Evolutionary conservation across 2,888 invertebrate species (phyloP).

Genomic region (Archips xylosteana): DNA sequence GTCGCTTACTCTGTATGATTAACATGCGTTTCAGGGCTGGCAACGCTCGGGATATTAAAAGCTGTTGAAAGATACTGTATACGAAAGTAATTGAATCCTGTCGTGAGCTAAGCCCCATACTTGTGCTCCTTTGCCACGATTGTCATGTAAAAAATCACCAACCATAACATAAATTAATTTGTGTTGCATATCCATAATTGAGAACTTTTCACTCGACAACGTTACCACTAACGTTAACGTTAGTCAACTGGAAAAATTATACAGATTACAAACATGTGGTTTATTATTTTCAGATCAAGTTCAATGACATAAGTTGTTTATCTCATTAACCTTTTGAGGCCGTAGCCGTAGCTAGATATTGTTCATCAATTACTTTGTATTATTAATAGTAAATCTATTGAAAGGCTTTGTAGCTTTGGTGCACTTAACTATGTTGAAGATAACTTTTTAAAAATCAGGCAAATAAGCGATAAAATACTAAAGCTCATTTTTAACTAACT

Average conservation of each 20-base stretch:
- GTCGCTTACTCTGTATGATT: too few relatives aligned
- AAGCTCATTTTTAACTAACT: conserved; percentile 5
- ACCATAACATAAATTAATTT: too few relatives aligned
- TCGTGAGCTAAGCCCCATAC: too few relatives aligned
- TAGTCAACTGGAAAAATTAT: conserved; percentile 11
- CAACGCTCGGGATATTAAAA: too few relatives aligned
- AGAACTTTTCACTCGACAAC: neutral
- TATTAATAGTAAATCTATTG: neutral
- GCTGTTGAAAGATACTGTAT: too few relatives aligned
- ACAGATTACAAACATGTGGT: neutral
- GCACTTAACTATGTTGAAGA: neutral
- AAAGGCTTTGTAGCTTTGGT: neutral
- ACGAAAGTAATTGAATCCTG: too few relatives aligned
- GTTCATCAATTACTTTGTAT: conserved; percentile 5
- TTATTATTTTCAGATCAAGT: conserved; percentile 55
- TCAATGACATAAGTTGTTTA: conserved; percentile 55
- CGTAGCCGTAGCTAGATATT: conserved; percentile 17
- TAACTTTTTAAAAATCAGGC: neutral
- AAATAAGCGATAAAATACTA: neutral
- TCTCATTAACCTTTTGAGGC: conserved; percentile 36
- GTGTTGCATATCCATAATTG: neutral
- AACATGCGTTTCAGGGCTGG: too few relatives aligned
- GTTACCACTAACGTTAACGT: too few relatives aligned
- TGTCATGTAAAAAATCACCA: too few relatives aligned
- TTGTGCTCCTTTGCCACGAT: too few relatives aligned